These are phyloP conservation scores for Caiman crocodilus DNA, from an alignment of 2,797 vertebrate species.

Conservation along the genomic window DNA sequence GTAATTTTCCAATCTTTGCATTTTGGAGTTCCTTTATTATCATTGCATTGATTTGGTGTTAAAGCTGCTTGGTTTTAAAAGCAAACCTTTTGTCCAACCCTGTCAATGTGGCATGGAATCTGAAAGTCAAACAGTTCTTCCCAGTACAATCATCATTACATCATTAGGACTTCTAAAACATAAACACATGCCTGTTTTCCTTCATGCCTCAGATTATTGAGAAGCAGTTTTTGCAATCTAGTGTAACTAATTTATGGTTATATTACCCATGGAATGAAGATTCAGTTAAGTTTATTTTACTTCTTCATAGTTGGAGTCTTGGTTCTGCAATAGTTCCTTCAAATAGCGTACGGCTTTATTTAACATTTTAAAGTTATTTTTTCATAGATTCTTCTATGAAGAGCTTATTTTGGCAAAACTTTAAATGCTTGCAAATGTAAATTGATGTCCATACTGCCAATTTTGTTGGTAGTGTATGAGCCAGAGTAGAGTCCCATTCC, in stretches of 20 bases:
- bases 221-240: not conserved
- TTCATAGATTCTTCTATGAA: not conserved
- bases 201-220: not conserved
- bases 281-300: not conserved
- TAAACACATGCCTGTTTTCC: too few relatives aligned
- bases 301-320: not conserved
- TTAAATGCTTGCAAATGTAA: not conserved
- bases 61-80: not conserved
- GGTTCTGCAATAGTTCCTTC: not conserved
- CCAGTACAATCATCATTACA: not conserved
- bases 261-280: not conserved
- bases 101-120: not conserved
- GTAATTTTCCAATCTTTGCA: not conserved
- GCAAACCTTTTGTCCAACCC: not conserved
- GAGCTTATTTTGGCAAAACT: not conserved
- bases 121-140: not conserved
- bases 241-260: not conserved
- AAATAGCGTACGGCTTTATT: not conserved
- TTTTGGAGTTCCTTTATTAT: not conserved
- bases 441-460: not conserved
- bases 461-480: not conserved
- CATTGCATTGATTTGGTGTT: not conserved
- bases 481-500: not conserved
- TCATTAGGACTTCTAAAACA: too few relatives aligned
- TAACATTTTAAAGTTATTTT: not conserved